A percentile compares a stretch with the other conserved stretches of the same genome.
Evolutionary conservation across 2,888 invertebrate species (phyloP).

Genomic region (Dolichopus griseipennis): DNA sequence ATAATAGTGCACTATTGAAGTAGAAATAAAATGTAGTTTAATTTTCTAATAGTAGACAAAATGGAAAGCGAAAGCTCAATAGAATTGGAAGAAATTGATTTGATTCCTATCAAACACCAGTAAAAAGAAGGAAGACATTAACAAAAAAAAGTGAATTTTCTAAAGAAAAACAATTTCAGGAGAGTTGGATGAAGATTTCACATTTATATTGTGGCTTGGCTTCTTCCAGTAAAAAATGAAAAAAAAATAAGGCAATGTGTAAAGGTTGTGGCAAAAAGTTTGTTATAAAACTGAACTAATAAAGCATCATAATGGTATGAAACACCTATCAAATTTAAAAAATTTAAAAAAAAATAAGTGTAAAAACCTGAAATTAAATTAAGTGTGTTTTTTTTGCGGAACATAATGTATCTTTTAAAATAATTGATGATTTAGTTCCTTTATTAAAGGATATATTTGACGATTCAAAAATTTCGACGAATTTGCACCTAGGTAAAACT

Average conservation of each 20-base stretch:
- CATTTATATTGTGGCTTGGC: too few relatives aligned
- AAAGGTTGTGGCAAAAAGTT: background rate
- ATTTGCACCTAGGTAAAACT: too few relatives aligned
- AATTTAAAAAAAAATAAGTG: background rate
- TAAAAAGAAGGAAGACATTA: background rate
- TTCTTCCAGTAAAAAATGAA: background rate
- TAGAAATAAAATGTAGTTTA: too few relatives aligned
- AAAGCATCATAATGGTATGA: conserved; percentile 4
- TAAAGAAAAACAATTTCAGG: background rate
- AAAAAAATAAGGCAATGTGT: background rate
- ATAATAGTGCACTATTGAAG: too few relatives aligned
- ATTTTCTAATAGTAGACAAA: too few relatives aligned
- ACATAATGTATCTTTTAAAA: conserved; percentile 2
- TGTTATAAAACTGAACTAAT: background rate
- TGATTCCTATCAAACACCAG: too few relatives aligned
- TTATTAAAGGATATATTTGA: conserved; percentile 7
- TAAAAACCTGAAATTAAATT: background rate
- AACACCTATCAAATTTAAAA: background rate
- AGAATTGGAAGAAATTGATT: background rate
- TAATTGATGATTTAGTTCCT: background rate
- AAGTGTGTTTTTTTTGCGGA: conserved; percentile 2
- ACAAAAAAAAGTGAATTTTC: too few relatives aligned
- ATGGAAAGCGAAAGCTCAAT: background rate
- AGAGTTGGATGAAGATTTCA: background rate
- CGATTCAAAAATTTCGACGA: background rate